Evolutionary conservation across 2,888 invertebrate genomes (phyloP).

Genomic region (Andrena haemorrhoa): DNA sequence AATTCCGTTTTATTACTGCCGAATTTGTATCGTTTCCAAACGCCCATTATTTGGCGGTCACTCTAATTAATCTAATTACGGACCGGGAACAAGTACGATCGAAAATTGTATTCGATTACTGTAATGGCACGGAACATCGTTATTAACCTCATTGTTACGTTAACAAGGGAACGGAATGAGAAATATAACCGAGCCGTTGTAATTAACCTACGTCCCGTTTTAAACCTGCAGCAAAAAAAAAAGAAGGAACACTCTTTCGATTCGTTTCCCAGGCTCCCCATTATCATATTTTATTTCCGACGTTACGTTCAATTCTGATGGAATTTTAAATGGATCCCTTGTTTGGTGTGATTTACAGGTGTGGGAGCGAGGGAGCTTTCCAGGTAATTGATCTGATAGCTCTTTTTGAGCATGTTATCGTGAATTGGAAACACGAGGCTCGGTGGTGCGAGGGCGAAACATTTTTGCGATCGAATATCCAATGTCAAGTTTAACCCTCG

Average conservation of each 20-base stretch:
- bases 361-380: constrained; percentile 1
- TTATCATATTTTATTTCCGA: constrained; percentile 39
- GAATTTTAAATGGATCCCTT: constrained; percentile 28
- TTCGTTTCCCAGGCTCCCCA: constrained; percentile 21
- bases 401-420: not conserved
- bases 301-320: constrained; percentile 4
- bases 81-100: constrained; percentile 10
- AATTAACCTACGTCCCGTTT: constrained; percentile 27
- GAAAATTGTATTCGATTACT: constrained; percentile 27
- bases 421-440: too few species aligned
- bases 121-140: constrained; percentile 28
- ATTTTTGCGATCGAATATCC: too few species aligned
- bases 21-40: constrained; percentile 43
- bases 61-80: constrained; percentile 57
- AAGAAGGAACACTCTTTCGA: constrained; percentile 1
- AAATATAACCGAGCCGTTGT: constrained; percentile 29
- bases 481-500: too few species aligned
- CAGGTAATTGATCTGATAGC: constrained; percentile 12
- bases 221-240: not conserved
- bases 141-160: constrained; percentile 40
- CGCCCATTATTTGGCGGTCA: constrained; percentile 44
- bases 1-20: constrained; percentile 37
- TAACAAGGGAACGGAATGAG: constrained; percentile 10
- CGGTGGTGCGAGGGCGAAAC: too few species aligned
- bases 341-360: not conserved